phyloP scores from a whole-genome alignment of 64 coral and sea anemone species.

The Dendronephthya gigantea region DNA sequence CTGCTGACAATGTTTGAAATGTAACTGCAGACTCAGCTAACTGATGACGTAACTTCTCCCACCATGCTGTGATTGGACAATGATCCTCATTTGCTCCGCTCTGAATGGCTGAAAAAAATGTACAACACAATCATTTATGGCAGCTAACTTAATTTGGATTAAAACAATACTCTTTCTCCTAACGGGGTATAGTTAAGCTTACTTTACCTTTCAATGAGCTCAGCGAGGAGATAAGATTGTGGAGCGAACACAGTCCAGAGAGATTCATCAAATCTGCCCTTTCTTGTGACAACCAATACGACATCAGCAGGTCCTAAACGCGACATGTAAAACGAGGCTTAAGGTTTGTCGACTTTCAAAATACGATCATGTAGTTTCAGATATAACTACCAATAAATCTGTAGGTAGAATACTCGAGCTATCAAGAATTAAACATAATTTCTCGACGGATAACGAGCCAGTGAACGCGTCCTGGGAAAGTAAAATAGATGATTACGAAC shows the following conservation, averaged over 20 bases:
- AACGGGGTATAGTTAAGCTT: background rate
- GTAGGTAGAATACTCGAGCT: conserved; percentile 43
- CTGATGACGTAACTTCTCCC: conserved; percentile 66
- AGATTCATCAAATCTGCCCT: background rate
- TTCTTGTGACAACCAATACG: conserved; percentile 28
- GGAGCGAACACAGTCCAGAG: conserved; percentile 23
- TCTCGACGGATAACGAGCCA: conserved; percentile 28
- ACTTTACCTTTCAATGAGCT: conserved; percentile 48
- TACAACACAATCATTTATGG: background rate
- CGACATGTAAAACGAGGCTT: background rate
- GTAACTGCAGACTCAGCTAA: conserved; percentile 68
- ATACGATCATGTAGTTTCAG: background rate
- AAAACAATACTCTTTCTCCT: too few relatives aligned
- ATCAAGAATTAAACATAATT: conserved; percentile 34
- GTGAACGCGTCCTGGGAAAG: conserved; percentile 21
- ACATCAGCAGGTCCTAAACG: conserved; percentile 3
- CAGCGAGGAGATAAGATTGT: conserved; percentile 38
- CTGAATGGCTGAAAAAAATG: background rate
- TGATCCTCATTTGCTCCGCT: background rate
- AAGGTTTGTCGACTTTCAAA: too few relatives aligned
- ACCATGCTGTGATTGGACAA: conserved; percentile 60
- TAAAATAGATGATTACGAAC: background rate
- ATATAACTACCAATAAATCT: conserved; percentile 52
- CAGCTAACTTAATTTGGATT: too few relatives aligned
- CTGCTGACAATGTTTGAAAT: conserved; percentile 41